Percentiles rank a stretch among this genome's conserved stretches.
Evolutionary conservation across 2,888 invertebrate genomes (phyloP).

Genomic region (Gasteruption jaculator): DNA sequence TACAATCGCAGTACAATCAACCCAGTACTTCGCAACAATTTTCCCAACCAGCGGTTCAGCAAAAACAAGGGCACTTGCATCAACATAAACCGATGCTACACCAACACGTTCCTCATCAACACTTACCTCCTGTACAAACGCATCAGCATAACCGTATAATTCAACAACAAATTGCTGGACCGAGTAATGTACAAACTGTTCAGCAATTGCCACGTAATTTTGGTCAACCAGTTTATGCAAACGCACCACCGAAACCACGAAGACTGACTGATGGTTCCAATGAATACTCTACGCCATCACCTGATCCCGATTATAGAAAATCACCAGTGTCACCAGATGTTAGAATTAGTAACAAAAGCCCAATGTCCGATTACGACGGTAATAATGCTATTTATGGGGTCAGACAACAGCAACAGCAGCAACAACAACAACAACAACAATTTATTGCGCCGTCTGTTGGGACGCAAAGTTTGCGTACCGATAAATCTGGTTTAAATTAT

Average conservation of each 20-base stretch:
- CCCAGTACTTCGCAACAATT: conserved; percentile 30
- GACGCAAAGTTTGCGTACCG: conserved; percentile 40
- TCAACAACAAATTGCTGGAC: conserved; percentile 25
- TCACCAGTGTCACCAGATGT: conserved; percentile 38
- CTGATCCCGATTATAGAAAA: conserved; percentile 38
- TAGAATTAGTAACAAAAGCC: conserved; percentile 35
- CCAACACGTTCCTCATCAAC: conserved; percentile 23
- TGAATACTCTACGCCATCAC: conserved; percentile 66
- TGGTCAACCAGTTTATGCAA: conserved; percentile 77
- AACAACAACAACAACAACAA: conserved; percentile 33
- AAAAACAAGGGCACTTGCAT: conserved; percentile 28
- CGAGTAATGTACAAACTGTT: conserved; percentile 34
- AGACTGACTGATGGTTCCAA: conserved; percentile 68
- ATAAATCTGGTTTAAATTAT: conserved; percentile 46
- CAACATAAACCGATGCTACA: conserved; percentile 32
- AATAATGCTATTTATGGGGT: conserved; percentile 30
- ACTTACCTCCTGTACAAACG: conserved; percentile 4
- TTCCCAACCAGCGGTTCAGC: conserved; percentile 18
- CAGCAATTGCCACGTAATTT: conserved; percentile 49
- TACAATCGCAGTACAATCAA: conserved; percentile 35
- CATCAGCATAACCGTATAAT: conserved; percentile 20
- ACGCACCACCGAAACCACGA: conserved; percentile 85
- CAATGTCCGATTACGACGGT: conserved; percentile 37
- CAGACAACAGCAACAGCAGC: conserved; percentile 52
- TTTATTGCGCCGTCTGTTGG: no score